Evolutionary conservation across 1,140 invertebrate species (phyloP), one percentile per base, ranked within the genome.

Genomic region (Archegozetes longisetosus): DNA sequence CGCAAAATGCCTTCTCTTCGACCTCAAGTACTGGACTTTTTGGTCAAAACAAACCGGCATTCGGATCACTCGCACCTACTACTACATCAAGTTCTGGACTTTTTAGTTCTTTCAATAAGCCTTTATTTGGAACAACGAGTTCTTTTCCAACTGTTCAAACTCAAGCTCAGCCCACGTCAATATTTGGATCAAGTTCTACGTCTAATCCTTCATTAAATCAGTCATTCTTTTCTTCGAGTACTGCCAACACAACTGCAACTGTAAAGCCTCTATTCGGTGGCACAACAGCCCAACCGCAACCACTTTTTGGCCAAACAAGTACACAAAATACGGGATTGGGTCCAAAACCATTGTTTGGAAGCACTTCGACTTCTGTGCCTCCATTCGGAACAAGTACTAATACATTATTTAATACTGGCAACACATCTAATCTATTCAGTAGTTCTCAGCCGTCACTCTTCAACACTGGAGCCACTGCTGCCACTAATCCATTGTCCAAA

Each of bases 141-240:
- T 57, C 64, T 29, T 63, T 68, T 48, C 60, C 70, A n/a, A 72
- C 72, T 67, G 71, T 68, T 54, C 66, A 68, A 48, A 62, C 62
- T 52, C 53, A 55, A 52, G 63, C 64, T 26, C 55, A 62, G 48
- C 27, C 14, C 28, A 56, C 55, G 25, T 54, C 25, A 25, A 24
- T 54, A 23, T 22, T 22, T 54, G 20, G 20, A 12, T 9, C 13
- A 12, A 51, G 40, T 53, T 20, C 55, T 17, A 57, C 32, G 17
- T 6, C 32, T 9, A 40, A 40, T 40, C 28, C 32, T 53, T n/a
- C n/a, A 20, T 12, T 27, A 27, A 27, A 52, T 17, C 23, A 51
- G 20, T 24, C 57, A 52, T 24, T 24, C 17, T 54, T 54, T 51
- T 27, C 6, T 46, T 61, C 61, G 60, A 53, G 13, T 9, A 20